Percentiles rank a stretch among this genome's conserved stretches.
These are phyloP conservation scores for Aix galericulata DNA, from an alignment of 2,113 vertebrate species.

Conservation along the genomic window DNA sequence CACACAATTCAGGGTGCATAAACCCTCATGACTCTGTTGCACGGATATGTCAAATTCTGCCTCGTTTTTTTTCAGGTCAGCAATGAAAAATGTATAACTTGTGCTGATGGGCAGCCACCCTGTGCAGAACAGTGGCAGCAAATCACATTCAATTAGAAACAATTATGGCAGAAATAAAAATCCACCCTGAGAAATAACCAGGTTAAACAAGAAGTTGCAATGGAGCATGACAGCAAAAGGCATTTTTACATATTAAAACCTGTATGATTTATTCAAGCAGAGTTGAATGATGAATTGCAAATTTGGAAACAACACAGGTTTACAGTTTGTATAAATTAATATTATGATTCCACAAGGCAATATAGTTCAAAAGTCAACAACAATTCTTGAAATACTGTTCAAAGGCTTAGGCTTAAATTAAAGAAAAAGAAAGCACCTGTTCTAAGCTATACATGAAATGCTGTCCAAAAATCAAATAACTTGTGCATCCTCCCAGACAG, in stretches of 20 bases:
- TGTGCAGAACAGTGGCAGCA: background rate
- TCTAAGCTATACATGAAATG: background rate
- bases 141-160: background rate
- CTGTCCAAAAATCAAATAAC: background rate
- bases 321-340: slow-evolving; percentile 44
- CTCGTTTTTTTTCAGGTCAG: accelerated
- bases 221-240: background rate
- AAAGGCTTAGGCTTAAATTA: slow-evolving; percentile 3
- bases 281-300: background rate
- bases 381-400: background rate
- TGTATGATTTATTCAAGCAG: background rate
- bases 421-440: background rate
- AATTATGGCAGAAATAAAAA: background rate
- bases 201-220: background rate
- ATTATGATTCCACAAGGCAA: background rate
- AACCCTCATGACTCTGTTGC: background rate
- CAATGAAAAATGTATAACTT: background rate
- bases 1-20: background rate
- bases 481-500: slow-evolving; percentile 1
- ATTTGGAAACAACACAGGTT: slow-evolving; percentile 1
- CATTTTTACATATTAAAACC: background rate
- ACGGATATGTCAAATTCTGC: background rate
- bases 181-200: background rate
- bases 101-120: background rate
- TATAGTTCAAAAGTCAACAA: background rate